These are phyloP conservation scores for Microctenopoma steveboyesi DNA, from an alignment of 2,797 vertebrate genomes.

Conservation along the genomic window DNA sequence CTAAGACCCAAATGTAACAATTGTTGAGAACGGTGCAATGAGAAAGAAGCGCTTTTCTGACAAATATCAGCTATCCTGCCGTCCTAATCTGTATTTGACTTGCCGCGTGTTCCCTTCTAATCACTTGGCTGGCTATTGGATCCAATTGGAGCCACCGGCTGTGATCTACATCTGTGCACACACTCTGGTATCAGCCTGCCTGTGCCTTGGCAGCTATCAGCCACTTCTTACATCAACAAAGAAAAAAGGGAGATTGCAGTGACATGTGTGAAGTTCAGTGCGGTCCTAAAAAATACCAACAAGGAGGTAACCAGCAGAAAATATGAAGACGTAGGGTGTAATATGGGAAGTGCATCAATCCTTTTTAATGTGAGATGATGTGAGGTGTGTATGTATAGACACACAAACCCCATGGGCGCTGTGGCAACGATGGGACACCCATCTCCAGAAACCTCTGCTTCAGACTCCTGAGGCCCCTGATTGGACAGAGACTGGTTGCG, in stretches of 20 bases:
- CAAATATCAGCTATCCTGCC: slow-evolving; percentile 4
- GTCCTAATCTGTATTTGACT: slow-evolving; percentile 53
- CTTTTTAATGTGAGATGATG: background rate
- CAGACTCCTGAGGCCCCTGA: slow-evolving; percentile 65
- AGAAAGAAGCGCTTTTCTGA: slow-evolving; percentile 17
- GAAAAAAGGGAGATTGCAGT: slow-evolving; percentile 35
- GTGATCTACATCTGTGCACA: slow-evolving; percentile 69
- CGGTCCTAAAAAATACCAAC: slow-evolving; percentile 12
- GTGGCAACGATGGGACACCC: slow-evolving; percentile 76
- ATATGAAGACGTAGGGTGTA: slow-evolving; percentile 9
- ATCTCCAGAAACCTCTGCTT: slow-evolving; percentile 72
- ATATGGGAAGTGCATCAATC: background rate
- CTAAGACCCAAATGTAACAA: slow-evolving; percentile 12
- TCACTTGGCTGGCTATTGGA: slow-evolving; percentile 50
- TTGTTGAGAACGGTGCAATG: slow-evolving; percentile 6
- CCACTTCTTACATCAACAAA: slow-evolving; percentile 50
- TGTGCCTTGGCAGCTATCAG: slow-evolving; percentile 46
- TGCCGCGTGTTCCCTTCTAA: slow-evolving; percentile 53
- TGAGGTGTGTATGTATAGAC: slow-evolving; percentile 9
- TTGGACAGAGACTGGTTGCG: slow-evolving; percentile 74
- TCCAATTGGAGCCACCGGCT: slow-evolving; percentile 49
- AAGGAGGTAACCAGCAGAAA: slow-evolving; percentile 18
- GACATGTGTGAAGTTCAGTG: slow-evolving; percentile 38
- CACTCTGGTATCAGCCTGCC: slow-evolving; percentile 44
- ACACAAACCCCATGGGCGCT: slow-evolving; percentile 74